These are phyloP conservation scores for Xiphorhynchus erythropygius DNA, from an alignment of 2,797 vertebrate species.

Conservation along the genomic window DNA sequence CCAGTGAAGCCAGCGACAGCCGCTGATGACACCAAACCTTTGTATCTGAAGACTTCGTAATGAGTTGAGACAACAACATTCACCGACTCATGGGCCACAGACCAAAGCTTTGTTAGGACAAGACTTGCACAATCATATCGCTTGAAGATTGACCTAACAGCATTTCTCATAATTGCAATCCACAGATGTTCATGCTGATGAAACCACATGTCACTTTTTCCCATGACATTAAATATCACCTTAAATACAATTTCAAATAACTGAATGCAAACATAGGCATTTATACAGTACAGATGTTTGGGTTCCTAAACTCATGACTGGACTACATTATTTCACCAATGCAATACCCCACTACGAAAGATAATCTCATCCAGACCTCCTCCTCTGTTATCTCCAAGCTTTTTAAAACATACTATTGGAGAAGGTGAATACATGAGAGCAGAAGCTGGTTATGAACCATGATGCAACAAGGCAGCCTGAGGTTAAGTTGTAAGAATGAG, in stretches of 20 bases:
- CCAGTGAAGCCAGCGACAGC: not conserved
- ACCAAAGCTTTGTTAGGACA: constrained; percentile 8
- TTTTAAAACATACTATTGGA: not conserved
- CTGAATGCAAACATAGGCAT: constrained; percentile 21
- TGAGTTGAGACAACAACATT: constrained; percentile 2
- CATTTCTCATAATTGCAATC: constrained; percentile 2
- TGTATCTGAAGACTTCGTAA: not conserved
- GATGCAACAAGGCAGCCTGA: not conserved
- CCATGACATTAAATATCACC: not conserved
- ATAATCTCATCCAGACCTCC: not conserved
- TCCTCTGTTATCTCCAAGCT: not conserved
- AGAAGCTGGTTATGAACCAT: not conserved
- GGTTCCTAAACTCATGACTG: not conserved
- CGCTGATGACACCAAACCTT: not conserved
- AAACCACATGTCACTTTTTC: not conserved
- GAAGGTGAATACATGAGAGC: not conserved
- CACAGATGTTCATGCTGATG: constrained; percentile 21
- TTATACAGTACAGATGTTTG: not conserved
- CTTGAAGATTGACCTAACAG: constrained; percentile 55
- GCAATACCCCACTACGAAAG: not conserved
- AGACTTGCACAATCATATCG: constrained; percentile 63
- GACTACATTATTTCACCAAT: not conserved
- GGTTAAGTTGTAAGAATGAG: not conserved
- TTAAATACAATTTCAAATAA: not conserved
- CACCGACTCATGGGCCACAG: not conserved